Base-by-base conservation (phyloP, 2,113 vertebrate genomes). In the Mionectes macconnelli region DNA sequence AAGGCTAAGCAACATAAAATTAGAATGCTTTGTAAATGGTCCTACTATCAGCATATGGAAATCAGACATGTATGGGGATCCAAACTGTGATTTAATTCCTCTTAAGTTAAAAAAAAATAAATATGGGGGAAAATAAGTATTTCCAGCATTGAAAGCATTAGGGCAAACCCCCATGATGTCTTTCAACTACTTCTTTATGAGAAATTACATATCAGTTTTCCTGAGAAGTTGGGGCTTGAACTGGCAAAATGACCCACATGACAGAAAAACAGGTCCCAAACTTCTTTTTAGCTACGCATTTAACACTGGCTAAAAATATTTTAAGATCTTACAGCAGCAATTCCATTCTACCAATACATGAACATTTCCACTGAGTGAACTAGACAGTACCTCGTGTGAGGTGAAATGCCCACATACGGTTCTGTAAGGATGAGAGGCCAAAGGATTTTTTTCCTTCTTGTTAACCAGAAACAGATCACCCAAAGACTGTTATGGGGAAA, bases 311-410 rank as follows among this genome's bases (percentile, higher is more conserved):
- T 68, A 33, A 30, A 89, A 67, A 15, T 14, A 47, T 27, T 66
- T 16, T 42, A 37, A 70, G 13, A 28, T 19, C 22, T 55, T 44
- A 28, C 17, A n/a, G 28, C 22, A 37, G 28, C 33, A 30, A 47
- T 53, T 77, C 35, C 63, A 45, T 10, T 28, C 64, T 78, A 1
- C 13, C 19, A 75, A 15, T 15, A n/a, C 3, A 33, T 3, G 10
- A 69, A 56, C 24, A 15, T 4, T 68, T 63, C 19, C 40, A 52
- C 19, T 17, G 37, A 64, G 6, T 12, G 30, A 30, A 35, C 21
- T 18, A 45, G 44, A 39, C 31, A 81, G 37, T 27, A 23, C 6
- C 25, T 27, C 52, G 39, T 0, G 1, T 0, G 0, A 84, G 31
- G 23, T 33, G 67, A 86, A 88, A 63, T 21, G 59, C 3, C 35